Evolutionary conservation across 2,797 vertebrate genomes (phyloP), one percentile per base, ranked within the genome.

Genomic region (Macropus fuliginosus): DNA sequence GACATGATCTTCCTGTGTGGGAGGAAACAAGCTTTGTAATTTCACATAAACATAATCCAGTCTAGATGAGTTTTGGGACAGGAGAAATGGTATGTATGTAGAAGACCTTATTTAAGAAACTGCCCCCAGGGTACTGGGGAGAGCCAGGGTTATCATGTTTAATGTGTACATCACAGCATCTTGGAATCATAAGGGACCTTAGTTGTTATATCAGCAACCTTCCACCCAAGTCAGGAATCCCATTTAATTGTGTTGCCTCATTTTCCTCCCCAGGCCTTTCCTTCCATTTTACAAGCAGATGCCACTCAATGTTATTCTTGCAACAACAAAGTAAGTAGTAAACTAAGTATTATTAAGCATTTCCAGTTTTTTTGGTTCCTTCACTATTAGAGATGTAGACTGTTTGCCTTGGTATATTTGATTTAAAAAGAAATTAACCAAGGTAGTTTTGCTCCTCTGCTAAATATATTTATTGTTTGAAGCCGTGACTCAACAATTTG

Each of bases 311-410:
- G 97, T 98, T 94, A 91, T 98, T 94, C 99, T 98, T 90, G 92
- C 98, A 46, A 46, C 98, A 90, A 92, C 98, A 90, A 97, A 97
- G 99, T 99, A 99, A 99, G 99, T 99, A 97, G 54, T 52, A 56
- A 55, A 94, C 27, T 2, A 9, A 27, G 92, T 34, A 50, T 96
- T 95, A 29, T 89, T 91, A 95, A 89, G 40, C 6, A 54, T 54
- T 55, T 90, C 40, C 14, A 81, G 57, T 91, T 94, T 92, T 55
- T 92, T 96, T 94, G 81, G 55, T 95, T 92, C 87, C 74, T 81
- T 46, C 21, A 27, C 8, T 46, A 10, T 81, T 31, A 81, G n/a
- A 81, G 74, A 46, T 81, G 40, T 27, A 81, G 74, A 55, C 62
- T 94, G 16, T 94, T 92, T 93, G 13, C 54, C 56, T 96, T 57